These are phyloP conservation scores for Agrilus cyanescens DNA, from an alignment of 2,888 invertebrate species.

Conservation along the genomic window DNA sequence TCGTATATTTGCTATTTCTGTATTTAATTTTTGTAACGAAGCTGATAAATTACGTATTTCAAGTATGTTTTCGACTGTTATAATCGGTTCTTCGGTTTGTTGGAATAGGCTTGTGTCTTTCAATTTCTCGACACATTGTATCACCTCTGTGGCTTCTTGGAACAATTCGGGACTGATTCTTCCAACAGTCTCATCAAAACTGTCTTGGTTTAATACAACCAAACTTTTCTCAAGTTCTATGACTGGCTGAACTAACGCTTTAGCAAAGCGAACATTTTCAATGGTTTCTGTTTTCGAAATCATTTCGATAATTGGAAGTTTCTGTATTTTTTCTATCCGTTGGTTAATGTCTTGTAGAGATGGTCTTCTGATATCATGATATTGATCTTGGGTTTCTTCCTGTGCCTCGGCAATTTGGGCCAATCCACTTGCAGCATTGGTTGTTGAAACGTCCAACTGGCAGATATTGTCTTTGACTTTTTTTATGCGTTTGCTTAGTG, in stretches of 20 bases:
- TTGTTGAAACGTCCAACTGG: background rate
- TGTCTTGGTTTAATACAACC: conserved; percentile 23
- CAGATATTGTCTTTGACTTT: conserved; percentile 28
- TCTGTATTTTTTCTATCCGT: conserved; percentile 26
- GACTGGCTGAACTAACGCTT: conserved; percentile 23
- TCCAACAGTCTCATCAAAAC: conserved; percentile 20
- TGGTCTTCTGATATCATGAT: background rate
- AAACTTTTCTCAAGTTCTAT: conserved; percentile 25
- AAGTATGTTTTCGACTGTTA: conserved; percentile 23
- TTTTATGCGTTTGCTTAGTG: conserved; percentile 23
- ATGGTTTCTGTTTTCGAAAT: conserved; percentile 5
- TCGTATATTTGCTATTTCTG: conserved; percentile 23
- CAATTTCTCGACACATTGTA: conserved; percentile 27
- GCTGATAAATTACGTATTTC: conserved; percentile 24
- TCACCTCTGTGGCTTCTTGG: conserved; percentile 26
- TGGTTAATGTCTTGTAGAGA: conserved; percentile 22
- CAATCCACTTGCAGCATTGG: conserved; percentile 6
- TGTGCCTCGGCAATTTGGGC: conserved; percentile 14
- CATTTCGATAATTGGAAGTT: conserved; percentile 23
- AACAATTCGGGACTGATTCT: conserved; percentile 24
- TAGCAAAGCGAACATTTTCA: conserved; percentile 11
- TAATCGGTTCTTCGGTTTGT: conserved; percentile 16
- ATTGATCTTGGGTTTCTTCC: background rate
- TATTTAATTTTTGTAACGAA: conserved; percentile 25
- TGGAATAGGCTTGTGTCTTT: conserved; percentile 22